Conservation (phyloP, 2,113 vertebrate genomes). For the Chamaea fasciata region DNA sequence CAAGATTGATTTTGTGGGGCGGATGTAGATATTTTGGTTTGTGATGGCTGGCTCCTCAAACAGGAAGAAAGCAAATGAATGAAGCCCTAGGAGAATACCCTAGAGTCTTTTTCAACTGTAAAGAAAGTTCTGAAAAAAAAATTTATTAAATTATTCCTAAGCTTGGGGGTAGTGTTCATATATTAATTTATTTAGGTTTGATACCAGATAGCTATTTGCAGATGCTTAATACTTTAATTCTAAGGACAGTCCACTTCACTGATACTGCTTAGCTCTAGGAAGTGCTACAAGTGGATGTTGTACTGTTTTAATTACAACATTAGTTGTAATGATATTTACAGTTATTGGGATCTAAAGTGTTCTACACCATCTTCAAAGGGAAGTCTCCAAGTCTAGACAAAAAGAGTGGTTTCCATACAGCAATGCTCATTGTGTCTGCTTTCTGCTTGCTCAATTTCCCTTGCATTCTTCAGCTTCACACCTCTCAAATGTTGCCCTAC, state of each 20-base stretch:
- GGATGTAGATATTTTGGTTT: not conserved
- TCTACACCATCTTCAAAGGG: not conserved
- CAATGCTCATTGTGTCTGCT: not conserved
- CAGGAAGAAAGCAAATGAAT: not conserved
- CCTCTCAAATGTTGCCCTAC: not conserved
- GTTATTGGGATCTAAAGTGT: not conserved
- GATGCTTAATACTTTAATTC: not conserved
- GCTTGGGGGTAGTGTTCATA: not conserved
- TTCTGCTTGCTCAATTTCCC: not conserved
- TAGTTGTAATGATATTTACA: not conserved
- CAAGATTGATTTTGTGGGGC: not conserved
- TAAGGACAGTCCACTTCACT: not conserved
- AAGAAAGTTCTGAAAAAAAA: not conserved
- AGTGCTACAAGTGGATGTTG: not conserved
- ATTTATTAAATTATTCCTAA: not conserved
- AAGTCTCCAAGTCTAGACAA: not conserved
- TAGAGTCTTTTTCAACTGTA: not conserved
- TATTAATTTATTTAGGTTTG: not conserved
- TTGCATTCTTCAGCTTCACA: not conserved
- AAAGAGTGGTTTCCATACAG: not conserved
- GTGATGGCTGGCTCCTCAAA: not conserved
- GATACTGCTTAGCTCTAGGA: not conserved
- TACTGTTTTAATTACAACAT: not conserved
- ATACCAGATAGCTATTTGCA: not conserved
- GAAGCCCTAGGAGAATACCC: not conserved